Base-by-base conservation (phyloP, 2,888 invertebrate species). In the Chrysina gloriosa region DNA sequence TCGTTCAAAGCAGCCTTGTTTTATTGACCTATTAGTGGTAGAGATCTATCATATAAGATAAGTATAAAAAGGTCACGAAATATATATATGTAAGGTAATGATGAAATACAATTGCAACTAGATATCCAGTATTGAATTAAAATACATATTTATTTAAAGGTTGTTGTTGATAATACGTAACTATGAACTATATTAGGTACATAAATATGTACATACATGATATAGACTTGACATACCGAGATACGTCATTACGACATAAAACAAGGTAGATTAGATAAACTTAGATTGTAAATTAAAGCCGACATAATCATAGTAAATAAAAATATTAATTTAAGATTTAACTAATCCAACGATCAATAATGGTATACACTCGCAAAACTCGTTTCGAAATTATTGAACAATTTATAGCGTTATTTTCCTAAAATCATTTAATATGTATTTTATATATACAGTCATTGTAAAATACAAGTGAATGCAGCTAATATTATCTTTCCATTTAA, bases 181-280 rank as follows among this genome's bases (percentile, higher is more conserved):
- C 9, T 16, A 14, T 45, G 16, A 27, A 11, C 11, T 50, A 50
- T 4, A 25, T 27, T 19, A 42, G 1, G 19, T 42, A 11, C 11
- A 56, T 16, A 31, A 14, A 31, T 14, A 52, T 4, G 23, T 27
- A 27, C 19, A 14, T 21, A 34, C n/a, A n/a, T n/a, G n/a, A n/a
- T n/a, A n/a, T n/a, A n/a, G n/a, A n/a, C n/a, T n/a, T n/a, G n/a
- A n/a, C n/a, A 54, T 31, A 19, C 2, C n/a, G 25, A 19, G 16
- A 16, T 34, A 54, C 54, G 54, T 54, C 34, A 54, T 34, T 54
- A 34, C 21, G 21, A 29, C 47, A 23, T 50, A 50, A 50, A 58
- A 39, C 58, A 58, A 58, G 39, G 25, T 14, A 36, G 58, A 58
- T 58, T 58, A 58, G 23, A 58, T 58, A 56, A 56, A 29, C 9